Conservation (phyloP, 2,888 invertebrate species). For the Plagiodera versicolora region DNA sequence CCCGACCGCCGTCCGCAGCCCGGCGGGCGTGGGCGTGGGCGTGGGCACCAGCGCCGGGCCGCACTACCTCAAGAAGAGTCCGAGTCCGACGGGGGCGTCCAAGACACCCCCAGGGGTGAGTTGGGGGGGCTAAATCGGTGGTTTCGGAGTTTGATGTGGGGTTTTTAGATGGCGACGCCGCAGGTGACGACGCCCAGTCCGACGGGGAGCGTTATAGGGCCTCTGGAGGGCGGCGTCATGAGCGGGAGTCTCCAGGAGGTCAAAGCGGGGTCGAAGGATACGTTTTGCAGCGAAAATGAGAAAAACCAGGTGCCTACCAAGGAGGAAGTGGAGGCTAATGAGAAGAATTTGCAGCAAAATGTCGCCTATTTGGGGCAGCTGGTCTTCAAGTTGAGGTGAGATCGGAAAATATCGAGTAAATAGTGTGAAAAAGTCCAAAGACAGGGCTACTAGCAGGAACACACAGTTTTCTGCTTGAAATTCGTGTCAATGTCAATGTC, state of each 20-base stretch:
- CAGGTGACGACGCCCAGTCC: conserved; percentile 51
- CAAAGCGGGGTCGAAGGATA: conserved; percentile 49
- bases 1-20: conserved; percentile 83
- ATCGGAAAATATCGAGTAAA: too few relatives aligned
- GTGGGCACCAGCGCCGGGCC: conserved; percentile 60
- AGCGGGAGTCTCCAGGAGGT: conserved; percentile 37
- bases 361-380: conserved; percentile 81
- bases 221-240: conserved; percentile 48
- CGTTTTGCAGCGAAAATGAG: conserved; percentile 57
- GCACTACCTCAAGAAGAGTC: conserved; percentile 91
- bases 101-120: conserved; percentile 62
- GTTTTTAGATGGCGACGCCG: conserved; percentile 51
- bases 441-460: too few relatives aligned
- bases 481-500: too few relatives aligned
- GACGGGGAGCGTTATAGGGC: conserved; percentile 51
- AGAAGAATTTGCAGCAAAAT: conserved; percentile 61
- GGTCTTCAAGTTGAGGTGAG: conserved; percentile 80
- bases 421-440: too few relatives aligned
- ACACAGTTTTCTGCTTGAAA: too few relatives aligned
- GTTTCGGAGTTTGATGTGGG: too few relatives aligned
- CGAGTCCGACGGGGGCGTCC: conserved; percentile 75
- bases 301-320: conserved; percentile 54
- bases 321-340: conserved; percentile 62
- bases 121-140: too few relatives aligned
- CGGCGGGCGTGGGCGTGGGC: conserved; percentile 63